These are phyloP conservation scores for Rhamphomyia laevipes DNA, from an alignment of 2,888 invertebrate genomes.

Conservation along the genomic window DNA sequence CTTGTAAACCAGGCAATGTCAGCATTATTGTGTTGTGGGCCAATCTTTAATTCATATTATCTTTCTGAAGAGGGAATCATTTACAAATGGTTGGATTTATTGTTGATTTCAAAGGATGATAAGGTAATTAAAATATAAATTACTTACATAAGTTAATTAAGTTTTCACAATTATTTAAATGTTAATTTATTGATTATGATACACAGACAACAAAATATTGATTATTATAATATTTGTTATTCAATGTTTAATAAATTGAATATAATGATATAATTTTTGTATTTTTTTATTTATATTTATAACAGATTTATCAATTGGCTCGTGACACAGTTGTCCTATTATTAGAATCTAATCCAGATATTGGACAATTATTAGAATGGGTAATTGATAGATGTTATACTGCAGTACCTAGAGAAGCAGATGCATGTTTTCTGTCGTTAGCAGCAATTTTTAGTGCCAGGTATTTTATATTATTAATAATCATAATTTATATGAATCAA, in stretches of 20 bases:
- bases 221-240: too few species aligned
- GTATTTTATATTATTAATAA: slow-evolving; percentile 37
- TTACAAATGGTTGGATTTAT: slow-evolving; percentile 87
- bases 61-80: slow-evolving; percentile 84
- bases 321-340: slow-evolving; percentile 88
- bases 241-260: too few species aligned
- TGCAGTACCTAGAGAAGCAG: slow-evolving; percentile 78
- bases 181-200: too few species aligned
- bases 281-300: slow-evolving; percentile 16
- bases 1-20: slow-evolving; percentile 77
- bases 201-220: too few species aligned
- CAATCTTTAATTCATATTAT: slow-evolving; percentile 78
- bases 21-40: slow-evolving; percentile 88
- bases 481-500: too few species aligned
- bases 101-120: slow-evolving; percentile 78
- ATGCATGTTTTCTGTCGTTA: slow-evolving; percentile 91
- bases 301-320: slow-evolving; percentile 77
- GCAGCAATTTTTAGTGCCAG: slow-evolving; percentile 94
- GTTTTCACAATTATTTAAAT: too few species aligned
- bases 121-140: slow-evolving; percentile 45
- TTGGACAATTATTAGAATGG: slow-evolving; percentile 89
- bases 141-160: too few species aligned
- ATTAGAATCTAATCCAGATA: slow-evolving; percentile 90
- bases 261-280: background rate
- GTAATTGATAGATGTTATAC: slow-evolving; percentile 96